Percentiles rank a stretch among this genome's conserved stretches.
Conservation (phyloP, 2,888 invertebrate species). For the Zonitis immaculata region DNA sequence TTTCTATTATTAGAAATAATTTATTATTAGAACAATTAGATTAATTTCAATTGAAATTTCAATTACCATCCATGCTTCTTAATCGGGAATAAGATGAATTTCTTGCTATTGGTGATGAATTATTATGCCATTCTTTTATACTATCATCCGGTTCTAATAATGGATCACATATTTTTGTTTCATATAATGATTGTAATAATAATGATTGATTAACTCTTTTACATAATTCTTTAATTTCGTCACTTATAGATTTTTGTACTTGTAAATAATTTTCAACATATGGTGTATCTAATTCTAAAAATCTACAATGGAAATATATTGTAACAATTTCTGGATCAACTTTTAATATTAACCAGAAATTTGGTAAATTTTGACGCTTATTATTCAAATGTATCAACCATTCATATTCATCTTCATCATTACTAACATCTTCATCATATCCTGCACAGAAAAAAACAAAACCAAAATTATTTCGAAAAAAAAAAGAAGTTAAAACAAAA, state of each 20-base stretch:
- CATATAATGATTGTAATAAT: conserved; percentile 63
- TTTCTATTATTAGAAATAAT: conserved; percentile 27
- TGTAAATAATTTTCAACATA: conserved; percentile 53
- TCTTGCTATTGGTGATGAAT: conserved; percentile 33
- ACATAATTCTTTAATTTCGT: conserved; percentile 57
- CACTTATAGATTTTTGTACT: conserved; percentile 52
- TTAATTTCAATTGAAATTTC: not conserved
- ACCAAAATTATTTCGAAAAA: conserved; percentile 1
- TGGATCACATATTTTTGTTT: conserved; percentile 60
- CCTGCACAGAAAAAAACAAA: conserved; percentile 40
- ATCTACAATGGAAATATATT: conserved; percentile 64
- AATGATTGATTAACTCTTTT: conserved; percentile 65
- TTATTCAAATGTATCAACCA: conserved; percentile 54
- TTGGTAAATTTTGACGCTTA: conserved; percentile 55
- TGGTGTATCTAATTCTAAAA: conserved; percentile 52
- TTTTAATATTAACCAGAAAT: conserved; percentile 67
- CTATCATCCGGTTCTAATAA: conserved; percentile 61
- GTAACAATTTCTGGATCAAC: conserved; percentile 56
- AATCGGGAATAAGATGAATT: conserved; percentile 39
- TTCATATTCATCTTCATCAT: conserved; percentile 56
- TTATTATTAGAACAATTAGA: not conserved
- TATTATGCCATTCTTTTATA: conserved; percentile 36
- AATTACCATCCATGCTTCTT: conserved; percentile 44
- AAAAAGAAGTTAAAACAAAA: not conserved
- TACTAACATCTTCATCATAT: conserved; percentile 62